These are phyloP conservation scores for Sylvia atricapilla DNA, from an alignment of 2,113 vertebrate species.

Conservation along the genomic window DNA sequence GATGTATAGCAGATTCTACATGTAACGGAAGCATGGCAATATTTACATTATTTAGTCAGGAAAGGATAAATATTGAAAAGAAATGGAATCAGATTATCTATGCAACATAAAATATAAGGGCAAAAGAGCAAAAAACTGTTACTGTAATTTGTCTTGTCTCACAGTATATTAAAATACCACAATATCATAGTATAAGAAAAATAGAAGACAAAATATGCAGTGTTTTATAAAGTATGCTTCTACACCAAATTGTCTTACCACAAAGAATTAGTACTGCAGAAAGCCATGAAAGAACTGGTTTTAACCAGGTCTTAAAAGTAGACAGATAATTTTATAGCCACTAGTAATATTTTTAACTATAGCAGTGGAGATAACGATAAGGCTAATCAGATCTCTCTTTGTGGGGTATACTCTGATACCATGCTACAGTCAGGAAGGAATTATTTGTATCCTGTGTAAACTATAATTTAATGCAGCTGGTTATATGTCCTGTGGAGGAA, in stretches of 20 bases:
- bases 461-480: neutral
- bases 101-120: neutral
- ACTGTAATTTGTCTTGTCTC: neutral
- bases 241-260: neutral
- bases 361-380: neutral
- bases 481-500: neutral
- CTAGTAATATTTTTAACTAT: slow-evolving; percentile 25
- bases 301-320: neutral
- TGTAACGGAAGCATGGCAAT: neutral
- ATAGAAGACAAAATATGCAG: neutral
- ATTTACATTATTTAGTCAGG: neutral
- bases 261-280: neutral
- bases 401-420: neutral
- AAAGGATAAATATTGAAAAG: neutral
- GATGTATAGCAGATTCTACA: neutral
- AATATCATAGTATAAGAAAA: neutral
- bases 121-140: neutral
- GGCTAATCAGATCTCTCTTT: slow-evolving; percentile 20
- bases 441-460: neutral
- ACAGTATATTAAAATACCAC: neutral
- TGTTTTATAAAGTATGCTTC: neutral
- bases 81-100: fast-evolving
- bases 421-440: neutral
- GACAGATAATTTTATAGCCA: neutral
- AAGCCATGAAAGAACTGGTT: neutral